Evolutionary conservation across 1,140 invertebrate genomes (phyloP), one percentile per base, ranked within the genome.

Genomic region (Drepana arcuata): DNA sequence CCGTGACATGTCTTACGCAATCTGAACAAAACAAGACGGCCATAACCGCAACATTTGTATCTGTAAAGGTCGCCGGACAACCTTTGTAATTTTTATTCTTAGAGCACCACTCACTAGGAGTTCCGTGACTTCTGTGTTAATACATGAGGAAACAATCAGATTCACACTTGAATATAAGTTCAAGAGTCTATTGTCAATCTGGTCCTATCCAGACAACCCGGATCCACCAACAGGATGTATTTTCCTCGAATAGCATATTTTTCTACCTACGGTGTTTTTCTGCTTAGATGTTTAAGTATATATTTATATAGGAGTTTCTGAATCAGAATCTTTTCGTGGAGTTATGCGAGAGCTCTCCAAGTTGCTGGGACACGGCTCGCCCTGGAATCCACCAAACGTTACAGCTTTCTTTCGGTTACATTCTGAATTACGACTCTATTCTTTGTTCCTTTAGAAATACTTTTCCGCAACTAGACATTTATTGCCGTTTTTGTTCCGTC

Each of bases 1-100:
- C 67, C 72, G 61, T 78, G 74, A 79, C 78, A 79, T 63, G 78
- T 79, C 60, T 82, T 79, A 78, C 61, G 50, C 67, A 82, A 79
- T 78, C 55, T 64, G 45, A 58, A 65, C 60, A 59, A 79, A 65
- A 70, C 75, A 74, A 73, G 66, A 63, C 61, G 55, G 47, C 62
- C 66, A 68, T 72, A 74, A 78, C 61, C 63, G 55, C 59, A 60
- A 63, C 65, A 70, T 71, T 66, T 60, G 55, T 74, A 70, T 68
- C 62, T 62, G 53, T 59, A 78, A 77, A 81, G 73, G 73, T 81
- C 72, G 66, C 33, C 53, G 34, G 50, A 41, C 51, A 52, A 44
- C 48, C 60, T 63, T 53, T 49, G 58, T 51, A 16, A 9, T 32
- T 7, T 9, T 44, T n/a, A n/a, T n/a, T n/a, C n/a, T n/a, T n/a